Base-by-base conservation (phyloP, 2,113 vertebrate species). In the Carassius gibelio region DNA sequence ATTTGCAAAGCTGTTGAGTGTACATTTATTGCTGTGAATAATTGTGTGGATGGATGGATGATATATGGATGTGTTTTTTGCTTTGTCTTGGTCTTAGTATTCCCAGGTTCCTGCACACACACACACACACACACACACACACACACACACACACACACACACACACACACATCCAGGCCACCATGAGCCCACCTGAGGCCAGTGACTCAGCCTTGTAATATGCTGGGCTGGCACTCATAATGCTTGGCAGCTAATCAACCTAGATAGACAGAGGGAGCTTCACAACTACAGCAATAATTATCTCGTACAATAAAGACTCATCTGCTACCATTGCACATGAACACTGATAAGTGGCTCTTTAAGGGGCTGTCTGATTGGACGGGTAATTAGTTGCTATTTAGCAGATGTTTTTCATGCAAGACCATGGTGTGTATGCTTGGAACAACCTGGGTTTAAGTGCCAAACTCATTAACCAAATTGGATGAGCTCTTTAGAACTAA, bases 181-280 rank as follows among this genome's bases (percentile, higher is more conserved):
- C 9, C 61, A 36, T 11, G 1, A 42, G 30, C 77, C 30, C 68
- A 75, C 48, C 78, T 42, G 34, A 64, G 72, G 45, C 57, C 42
- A 72, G 66, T 42, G 74, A 82, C 79, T 87, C 57, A 78, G 72
- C 50, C 71, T 8, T 26, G 21, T 82, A 50, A 86, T 76, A 14
- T 81, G 74, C 62, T 48, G 45, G 3, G 75, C 64, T 48, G 45
- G 10, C 64, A 74, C 34, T 23, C 45, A 19, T 64, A n/a, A 52
- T 69, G 45, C 45, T 66, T 82, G 42, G 45, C 64, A 82, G 30
- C 26, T 78, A 36, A 4, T 71, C 45, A 38, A 71, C 42, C 48
- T 14, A 64, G 36, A 26, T 59, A 80, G 34, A 11, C 21, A 48
- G 78, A 48, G 78, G 19, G 59, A 61, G 61, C n/a, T 81, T 66